Evolutionary conservation across 2,113 vertebrate species (phyloP), one percentile per base, ranked within the genome.

Genomic region (Gallinago undulata): DNA sequence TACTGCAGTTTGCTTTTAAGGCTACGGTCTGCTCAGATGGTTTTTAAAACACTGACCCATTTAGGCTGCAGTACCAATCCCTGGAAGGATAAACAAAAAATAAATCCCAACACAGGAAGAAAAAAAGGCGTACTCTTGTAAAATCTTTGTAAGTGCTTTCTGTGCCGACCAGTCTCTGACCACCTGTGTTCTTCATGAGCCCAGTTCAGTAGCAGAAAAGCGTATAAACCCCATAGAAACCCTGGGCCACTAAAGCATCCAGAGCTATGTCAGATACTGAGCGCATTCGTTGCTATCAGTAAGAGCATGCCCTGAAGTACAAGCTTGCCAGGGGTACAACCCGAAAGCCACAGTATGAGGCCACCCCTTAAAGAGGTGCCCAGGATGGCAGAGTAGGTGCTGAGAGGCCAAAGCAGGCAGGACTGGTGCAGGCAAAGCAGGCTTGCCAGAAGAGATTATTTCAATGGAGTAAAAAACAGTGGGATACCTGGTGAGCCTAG

Each of bases 261-360:
- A 41, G 64, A 88, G 41, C 37, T 76, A 45, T 37, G 64, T 4
- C 59, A 81, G 59, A 8, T 60, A 43, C 35, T 22, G 2, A 35
- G 14, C 84, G 23, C 10, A 63, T 56, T 84, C 0, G 0, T 11
- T 51, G 76, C 28, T 41, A 13, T 24, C 67, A 67, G 12, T 35
- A 45, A 83, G 80, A 59, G 39, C 24, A 30, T 8, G 9, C 22
- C 24, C 14, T 31, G 3, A 84, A 84, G 73, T 11, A 69, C 39
- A 23, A 37, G 59, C 48, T 64, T 73, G 63, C 0, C 0, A 0
- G 33, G 28, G 11, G 2, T 41, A 53, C 35, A 90, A 67, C 66
- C 45, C 14, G 8, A 91, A 74, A 75, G 47, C 17, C 70, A 75
- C 60, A 75, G 37, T 21, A 70, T 17, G 48, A 79, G 43, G 21